Evolutionary conservation across 2,888 invertebrate species (phyloP), one percentile per base, ranked within the genome.

Genomic region (Pasiphila rectangulata): DNA sequence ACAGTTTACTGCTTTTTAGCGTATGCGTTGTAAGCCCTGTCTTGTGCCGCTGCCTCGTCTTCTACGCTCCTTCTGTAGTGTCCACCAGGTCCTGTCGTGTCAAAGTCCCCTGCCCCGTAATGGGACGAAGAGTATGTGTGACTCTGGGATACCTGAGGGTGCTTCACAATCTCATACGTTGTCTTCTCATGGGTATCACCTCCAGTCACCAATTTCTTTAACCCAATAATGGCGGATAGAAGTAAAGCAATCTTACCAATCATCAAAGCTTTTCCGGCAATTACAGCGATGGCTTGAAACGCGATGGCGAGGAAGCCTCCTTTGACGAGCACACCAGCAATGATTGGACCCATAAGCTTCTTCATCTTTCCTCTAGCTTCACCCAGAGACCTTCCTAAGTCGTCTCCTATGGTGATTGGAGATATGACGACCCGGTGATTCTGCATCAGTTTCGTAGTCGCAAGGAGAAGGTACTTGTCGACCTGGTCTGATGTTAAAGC

Each of bases 221-320:
- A 82, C 0, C 94, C 95, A 59, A 96, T 92, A 56, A 96, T 93
- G 13, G 93, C 93, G 54, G 94, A 94, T 44, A 96, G 86, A 46
- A 95, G 88, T 19, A 96, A 82, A 17, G 96, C 96, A 72, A 96
- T 94, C 87, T 96, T 96, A 62, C 95, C 95, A 62, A 96, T 92
- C 41, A 95, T 89, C 52, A 96, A 80, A 2, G 96, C 95, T 69
- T 95, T 94, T 59, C 95, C 94, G 10, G 96, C 94, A 59, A 96
- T 91, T 9, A 93, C 83, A 4, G 94, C 94, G 40, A 94, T 93
- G 12, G 92, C 92, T 60, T 94, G 92, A 77, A 93, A 94, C 1
- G 94, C 94, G 80, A 94, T 91, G 10, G 93, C 92, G 10, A 94
- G 79, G 68, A 94, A 92, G 23, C 92, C 92, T 15, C 93, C 93